phyloP scores from a whole-genome alignment of 2,888 invertebrate genomes.

The Drosophila barbarae region DNA sequence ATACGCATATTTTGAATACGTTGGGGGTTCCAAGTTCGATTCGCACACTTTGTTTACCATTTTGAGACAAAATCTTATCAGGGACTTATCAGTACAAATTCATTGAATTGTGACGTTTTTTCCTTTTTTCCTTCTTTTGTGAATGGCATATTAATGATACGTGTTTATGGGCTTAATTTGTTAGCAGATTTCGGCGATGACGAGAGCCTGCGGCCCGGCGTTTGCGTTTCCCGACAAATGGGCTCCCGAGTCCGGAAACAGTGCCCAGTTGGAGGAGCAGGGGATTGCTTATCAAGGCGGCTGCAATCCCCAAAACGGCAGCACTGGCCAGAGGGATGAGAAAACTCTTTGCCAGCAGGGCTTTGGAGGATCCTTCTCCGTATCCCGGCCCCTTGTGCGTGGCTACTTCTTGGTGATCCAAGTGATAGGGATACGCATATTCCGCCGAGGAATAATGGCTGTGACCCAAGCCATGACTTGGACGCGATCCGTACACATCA shows the following conservation, averaged over 20 bases:
- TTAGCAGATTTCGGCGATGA: constrained; percentile 1
- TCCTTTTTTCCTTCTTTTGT: constrained; percentile 5
- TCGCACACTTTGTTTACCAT: neutral
- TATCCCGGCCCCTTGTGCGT: constrained; percentile 68
- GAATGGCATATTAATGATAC: constrained; percentile 34
- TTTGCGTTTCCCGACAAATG: constrained; percentile 71
- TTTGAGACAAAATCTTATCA: constrained; percentile 20
- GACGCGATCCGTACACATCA: constrained; percentile 73
- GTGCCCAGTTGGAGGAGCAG: constrained; percentile 89
- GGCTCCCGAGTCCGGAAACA: constrained; percentile 82
- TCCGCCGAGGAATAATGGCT: constrained; percentile 66
- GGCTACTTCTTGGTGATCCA: constrained; percentile 58
- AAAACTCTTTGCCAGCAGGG: constrained; percentile 81
- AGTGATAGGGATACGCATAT: constrained; percentile 54
- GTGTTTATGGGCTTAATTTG: constrained; percentile 5
- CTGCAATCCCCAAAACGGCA: constrained; percentile 89
- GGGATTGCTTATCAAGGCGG: constrained; percentile 88
- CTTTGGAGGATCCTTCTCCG: constrained; percentile 71
- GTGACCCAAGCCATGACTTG: constrained; percentile 48
- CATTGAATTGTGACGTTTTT: constrained; percentile 7
- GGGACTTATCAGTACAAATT: constrained; percentile 9
- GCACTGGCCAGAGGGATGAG: constrained; percentile 88
- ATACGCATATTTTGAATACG: neutral
- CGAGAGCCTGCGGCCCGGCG: constrained; percentile 47
- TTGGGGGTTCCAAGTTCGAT: neutral